Evolutionary conservation across 1,140 invertebrate genomes (phyloP).

Genomic region (Harpegnathos saltator): DNA sequence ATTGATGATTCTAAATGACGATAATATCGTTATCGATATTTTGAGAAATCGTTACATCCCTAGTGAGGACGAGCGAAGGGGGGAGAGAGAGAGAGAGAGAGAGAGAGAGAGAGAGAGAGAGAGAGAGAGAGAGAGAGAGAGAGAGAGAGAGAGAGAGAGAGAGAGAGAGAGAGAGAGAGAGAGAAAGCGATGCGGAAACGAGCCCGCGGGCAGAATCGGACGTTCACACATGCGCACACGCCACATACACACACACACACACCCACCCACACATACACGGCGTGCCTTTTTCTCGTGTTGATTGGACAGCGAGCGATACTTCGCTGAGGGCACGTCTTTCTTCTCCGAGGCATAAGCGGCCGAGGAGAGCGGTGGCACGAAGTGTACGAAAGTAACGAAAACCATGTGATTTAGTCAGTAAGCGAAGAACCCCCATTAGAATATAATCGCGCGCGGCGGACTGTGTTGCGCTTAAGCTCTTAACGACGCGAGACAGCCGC

Average conservation of each 20-base stretch:
- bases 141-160: no score
- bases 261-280: conserved; percentile 40
- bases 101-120: no score
- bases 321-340: conserved; percentile 15
- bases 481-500: conserved; percentile 41
- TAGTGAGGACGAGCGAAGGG: no score
- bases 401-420: conserved; percentile 85
- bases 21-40: no score
- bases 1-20: no score
- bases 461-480: conserved; percentile 49
- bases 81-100: no score
- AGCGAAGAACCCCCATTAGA: conserved; percentile 81
- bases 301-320: conserved; percentile 1
- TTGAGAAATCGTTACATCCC: no score
- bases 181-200: conserved; percentile 21
- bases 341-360: neutral
- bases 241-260: no score
- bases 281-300: conserved; percentile 65
- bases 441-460: conserved; percentile 64
- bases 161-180: no score
- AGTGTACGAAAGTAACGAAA: conserved; percentile 82
- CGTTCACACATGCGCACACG: conserved; percentile 27
- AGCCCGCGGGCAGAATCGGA: conserved; percentile 11
- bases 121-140: no score
- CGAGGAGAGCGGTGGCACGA: conserved; percentile 73